Evolutionary conservation across 2,888 invertebrate genomes (phyloP).

Genomic region (Polydesmus complanatus): DNA sequence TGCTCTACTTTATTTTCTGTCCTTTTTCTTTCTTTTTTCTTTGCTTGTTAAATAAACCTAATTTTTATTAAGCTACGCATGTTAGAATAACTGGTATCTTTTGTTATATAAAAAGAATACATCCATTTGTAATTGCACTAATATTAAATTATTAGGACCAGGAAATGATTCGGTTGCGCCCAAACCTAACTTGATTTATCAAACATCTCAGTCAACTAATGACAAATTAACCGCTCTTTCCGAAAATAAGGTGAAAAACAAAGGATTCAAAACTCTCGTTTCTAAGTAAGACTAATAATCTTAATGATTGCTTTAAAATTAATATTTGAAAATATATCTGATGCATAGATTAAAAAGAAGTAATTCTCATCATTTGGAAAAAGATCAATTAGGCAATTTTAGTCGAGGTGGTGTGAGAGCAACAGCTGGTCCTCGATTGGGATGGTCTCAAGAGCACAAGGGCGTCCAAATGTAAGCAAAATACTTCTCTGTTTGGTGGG

Average conservation of each 20-base stretch:
- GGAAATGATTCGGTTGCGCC: neutral
- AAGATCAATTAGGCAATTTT: constrained; percentile 42
- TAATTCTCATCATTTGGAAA: constrained; percentile 33
- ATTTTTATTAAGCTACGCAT: neutral
- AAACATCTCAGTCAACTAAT: neutral
- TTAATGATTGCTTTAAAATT: neutral
- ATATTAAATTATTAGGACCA: no score
- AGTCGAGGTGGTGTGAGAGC: constrained; percentile 52
- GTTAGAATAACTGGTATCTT: neutral
- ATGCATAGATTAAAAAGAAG: constrained; percentile 42
- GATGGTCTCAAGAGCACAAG: constrained; percentile 24
- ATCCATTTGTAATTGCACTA: neutral
- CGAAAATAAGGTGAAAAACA: neutral
- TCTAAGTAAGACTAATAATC: neutral
- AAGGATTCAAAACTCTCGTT: neutral
- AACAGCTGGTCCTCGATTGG: constrained; percentile 54
- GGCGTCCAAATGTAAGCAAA: constrained; percentile 16
- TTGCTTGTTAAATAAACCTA: neutral
- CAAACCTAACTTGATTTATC: neutral
- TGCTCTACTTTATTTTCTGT: constrained; percentile 10
- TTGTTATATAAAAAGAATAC: neutral
- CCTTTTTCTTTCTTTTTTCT: constrained; percentile 10
- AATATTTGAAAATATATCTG: neutral
- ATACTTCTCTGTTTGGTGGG: neutral
- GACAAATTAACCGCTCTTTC: neutral